Evolutionary conservation across 2,888 invertebrate genomes (phyloP).

Genomic region (Opisthograptis luteolata): DNA sequence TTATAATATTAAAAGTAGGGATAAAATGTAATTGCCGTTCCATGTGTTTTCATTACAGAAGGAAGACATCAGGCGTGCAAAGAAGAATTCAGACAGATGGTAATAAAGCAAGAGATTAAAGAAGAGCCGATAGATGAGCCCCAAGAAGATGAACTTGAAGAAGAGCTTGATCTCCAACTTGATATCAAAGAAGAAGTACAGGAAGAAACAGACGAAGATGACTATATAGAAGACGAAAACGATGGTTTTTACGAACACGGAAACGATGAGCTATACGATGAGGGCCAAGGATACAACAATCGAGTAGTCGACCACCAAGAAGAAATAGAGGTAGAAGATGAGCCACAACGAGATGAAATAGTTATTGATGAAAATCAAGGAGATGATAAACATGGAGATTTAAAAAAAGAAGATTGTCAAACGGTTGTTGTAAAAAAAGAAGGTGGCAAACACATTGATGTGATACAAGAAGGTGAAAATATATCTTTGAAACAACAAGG

Average conservation of each 20-base stretch:
- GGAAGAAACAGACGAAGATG: slow-evolving; percentile 6
- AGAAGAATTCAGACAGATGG: slow-evolving; percentile 6
- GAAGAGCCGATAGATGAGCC: slow-evolving; percentile 25
- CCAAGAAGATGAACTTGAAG: slow-evolving; percentile 21
- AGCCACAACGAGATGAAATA: neutral
- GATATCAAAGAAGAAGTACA: slow-evolving; percentile 31
- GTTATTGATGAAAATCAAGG: neutral
- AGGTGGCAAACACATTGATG: neutral
- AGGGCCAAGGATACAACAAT: slow-evolving; percentile 7
- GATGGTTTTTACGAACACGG: slow-evolving; percentile 2
- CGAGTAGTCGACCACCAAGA: neutral
- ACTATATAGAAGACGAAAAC: slow-evolving; percentile 4
- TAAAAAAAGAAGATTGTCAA: neutral
- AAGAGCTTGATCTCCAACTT: slow-evolving; percentile 16
- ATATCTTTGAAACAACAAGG: neutral
- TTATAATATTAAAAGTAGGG: no score
- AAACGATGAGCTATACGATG: slow-evolving; percentile 4
- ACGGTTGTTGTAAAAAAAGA: neutral
- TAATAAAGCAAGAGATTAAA: slow-evolving; percentile 39
- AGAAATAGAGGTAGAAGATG: slow-evolving; percentile 1
- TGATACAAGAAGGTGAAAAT: neutral
- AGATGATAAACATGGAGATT: neutral
- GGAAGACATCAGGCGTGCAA: slow-evolving; percentile 7
- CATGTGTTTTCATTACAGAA: no score
- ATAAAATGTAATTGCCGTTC: no score